phyloP scores from a whole-genome alignment of 2,113 vertebrate genomes.

The Aegypius monachus region DNA sequence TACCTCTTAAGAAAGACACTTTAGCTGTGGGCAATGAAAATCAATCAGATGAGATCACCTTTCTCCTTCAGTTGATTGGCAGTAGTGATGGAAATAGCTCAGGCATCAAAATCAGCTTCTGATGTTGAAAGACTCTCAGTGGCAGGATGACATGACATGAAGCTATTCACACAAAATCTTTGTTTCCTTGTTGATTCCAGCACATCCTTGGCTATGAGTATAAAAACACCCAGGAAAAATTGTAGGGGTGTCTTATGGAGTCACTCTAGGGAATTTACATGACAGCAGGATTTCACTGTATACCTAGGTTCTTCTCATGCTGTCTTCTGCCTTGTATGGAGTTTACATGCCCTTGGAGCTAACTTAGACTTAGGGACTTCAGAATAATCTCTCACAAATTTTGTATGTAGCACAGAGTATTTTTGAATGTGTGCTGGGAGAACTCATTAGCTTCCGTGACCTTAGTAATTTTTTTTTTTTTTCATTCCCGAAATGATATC shows the following conservation, averaged over 20 bases:
- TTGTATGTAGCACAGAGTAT: background rate
- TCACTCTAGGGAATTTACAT: background rate
- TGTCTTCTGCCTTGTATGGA: background rate
- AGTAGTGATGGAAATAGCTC: slow-evolving; percentile 20
- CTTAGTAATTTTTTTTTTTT: background rate
- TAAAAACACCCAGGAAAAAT: background rate
- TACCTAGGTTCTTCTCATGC: background rate
- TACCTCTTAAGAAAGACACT: slow-evolving; percentile 14
- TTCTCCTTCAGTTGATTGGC: slow-evolving; percentile 23
- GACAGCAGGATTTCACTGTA: background rate
- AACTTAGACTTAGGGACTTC: background rate
- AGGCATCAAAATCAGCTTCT: background rate
- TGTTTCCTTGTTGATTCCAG: slow-evolving; percentile 13
- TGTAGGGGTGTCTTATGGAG: background rate
- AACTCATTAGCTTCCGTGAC: background rate
- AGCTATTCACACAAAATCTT: background rate
- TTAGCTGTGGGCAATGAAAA: slow-evolving; percentile 60
- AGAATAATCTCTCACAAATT: background rate
- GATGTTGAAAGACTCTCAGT: background rate
- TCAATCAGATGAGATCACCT: slow-evolving; percentile 53
- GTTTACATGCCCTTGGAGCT: background rate
- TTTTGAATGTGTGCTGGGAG: background rate
- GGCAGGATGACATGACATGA: background rate
- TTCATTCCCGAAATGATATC: background rate
- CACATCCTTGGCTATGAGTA: background rate